phyloP scores from a whole-genome alignment of 2,797 vertebrate genomes.

The Manis javanica region DNA sequence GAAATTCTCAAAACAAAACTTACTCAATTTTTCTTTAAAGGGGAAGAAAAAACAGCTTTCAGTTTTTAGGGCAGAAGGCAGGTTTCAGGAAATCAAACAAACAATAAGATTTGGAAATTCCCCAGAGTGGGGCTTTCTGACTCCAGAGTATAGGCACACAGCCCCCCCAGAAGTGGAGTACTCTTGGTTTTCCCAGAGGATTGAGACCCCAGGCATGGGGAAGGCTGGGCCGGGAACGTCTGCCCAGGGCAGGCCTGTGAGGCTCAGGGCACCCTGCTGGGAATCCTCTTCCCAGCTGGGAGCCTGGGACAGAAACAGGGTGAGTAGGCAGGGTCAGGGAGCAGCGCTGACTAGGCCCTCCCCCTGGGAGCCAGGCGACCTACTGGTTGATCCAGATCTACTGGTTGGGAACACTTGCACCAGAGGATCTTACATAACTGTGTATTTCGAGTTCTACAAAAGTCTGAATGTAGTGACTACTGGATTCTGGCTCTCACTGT shows the following conservation, averaged over 20 bases:
- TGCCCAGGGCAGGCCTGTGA: not conserved
- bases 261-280: rapidly evolving
- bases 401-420: slow-evolving; percentile 3
- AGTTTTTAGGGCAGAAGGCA: slow-evolving; percentile 55
- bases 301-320: not conserved
- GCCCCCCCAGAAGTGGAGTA: not conserved
- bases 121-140: slow-evolving; percentile 67
- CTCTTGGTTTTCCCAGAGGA: slow-evolving; percentile 9
- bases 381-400: slow-evolving; percentile 40
- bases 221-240: not conserved
- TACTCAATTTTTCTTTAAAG: slow-evolving; percentile 50
- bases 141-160: not conserved
- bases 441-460: slow-evolving; percentile 4
- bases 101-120: slow-evolving; percentile 75
- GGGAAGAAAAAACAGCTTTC: slow-evolving; percentile 58
- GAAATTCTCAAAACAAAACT: slow-evolving; percentile 61
- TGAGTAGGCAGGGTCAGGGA: not conserved
- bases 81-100: slow-evolving; percentile 73
- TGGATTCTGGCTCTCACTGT: not conserved
- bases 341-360: not conserved
- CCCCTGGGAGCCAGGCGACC: not conserved
- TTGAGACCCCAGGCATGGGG: not conserved
- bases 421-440: not conserved
- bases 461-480: not conserved
- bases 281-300: not conserved